Conservation (phyloP, 1,140 invertebrate species). For the Drosophila mauritiana region DNA sequence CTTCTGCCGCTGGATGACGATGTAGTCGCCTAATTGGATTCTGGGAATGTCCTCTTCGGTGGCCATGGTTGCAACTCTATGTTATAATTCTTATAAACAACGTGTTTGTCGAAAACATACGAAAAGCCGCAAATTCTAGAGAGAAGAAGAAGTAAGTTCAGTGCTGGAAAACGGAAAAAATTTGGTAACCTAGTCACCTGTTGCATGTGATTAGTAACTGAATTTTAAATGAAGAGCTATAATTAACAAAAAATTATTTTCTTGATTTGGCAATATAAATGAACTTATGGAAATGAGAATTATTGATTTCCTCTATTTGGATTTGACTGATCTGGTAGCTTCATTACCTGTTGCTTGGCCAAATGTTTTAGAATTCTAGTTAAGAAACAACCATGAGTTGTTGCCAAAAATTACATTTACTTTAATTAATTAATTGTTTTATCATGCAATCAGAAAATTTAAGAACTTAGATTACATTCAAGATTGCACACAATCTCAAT, state of each 20-base stretch:
- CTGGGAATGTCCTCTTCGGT: conserved; percentile 14
- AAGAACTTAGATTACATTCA: not conserved
- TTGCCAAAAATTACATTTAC: no score
- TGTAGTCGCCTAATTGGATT: conserved; percentile 88
- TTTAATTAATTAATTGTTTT: no score
- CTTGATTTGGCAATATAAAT: no score
- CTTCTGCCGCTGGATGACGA: conserved; percentile 90
- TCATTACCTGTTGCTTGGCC: not conserved
- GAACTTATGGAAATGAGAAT: no score
- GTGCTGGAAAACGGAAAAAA: not conserved
- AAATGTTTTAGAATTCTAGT: not conserved
- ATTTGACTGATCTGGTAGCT: not conserved
- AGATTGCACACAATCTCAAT: not conserved
- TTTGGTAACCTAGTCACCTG: not conserved
- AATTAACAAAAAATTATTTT: no score
- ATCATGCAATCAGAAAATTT: not conserved
- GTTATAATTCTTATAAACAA: conserved; percentile 33
- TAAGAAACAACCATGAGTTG: no score
- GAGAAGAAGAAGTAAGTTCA: conserved; percentile 1
- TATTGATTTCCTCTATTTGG: not conserved
- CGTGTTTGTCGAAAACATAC: conserved; percentile 26
- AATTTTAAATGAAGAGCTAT: not conserved
- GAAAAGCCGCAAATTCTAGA: conserved; percentile 8
- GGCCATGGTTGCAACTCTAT: conserved; percentile 22
- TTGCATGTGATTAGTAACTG: not conserved